Evolutionary conservation across 2,888 invertebrate species (phyloP).

Genomic region (Myathropa florea): DNA sequence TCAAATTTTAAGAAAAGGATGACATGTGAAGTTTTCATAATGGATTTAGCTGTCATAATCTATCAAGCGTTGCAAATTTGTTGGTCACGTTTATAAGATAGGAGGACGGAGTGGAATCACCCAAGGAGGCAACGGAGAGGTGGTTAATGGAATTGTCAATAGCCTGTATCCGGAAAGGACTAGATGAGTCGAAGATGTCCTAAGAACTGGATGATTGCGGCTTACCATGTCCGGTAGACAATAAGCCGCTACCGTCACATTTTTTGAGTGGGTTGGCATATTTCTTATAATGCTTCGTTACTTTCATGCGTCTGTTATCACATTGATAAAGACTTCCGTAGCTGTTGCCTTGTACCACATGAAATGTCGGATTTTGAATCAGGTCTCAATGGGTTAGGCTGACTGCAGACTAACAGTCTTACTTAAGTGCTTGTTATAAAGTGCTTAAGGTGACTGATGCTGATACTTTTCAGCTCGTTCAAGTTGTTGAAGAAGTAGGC

Average conservation of each 20-base stretch:
- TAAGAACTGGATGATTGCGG: neutral
- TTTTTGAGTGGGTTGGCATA: neutral
- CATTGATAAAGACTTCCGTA: no score
- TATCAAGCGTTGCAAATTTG: neutral
- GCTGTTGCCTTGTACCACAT: no score
- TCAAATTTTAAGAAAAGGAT: neutral
- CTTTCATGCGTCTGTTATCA: no score
- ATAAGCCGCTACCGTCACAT: no score
- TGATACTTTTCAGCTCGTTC: no score
- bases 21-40: neutral
- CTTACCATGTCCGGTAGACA: neutral
- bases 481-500: no score
- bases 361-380: no score
- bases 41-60: conserved; percentile 1
- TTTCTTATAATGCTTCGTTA: no score
- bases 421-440: no score
- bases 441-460: no score
- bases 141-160: neutral
- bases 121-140: neutral
- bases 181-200: neutral
- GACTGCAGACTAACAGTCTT: no score
- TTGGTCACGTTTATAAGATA: neutral
- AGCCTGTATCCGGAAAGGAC: neutral
- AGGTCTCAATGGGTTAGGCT: no score
- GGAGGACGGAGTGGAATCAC: neutral